phyloP scores from a whole-genome alignment of 2,888 invertebrate species.

The Sesia bembeciformis region DNA sequence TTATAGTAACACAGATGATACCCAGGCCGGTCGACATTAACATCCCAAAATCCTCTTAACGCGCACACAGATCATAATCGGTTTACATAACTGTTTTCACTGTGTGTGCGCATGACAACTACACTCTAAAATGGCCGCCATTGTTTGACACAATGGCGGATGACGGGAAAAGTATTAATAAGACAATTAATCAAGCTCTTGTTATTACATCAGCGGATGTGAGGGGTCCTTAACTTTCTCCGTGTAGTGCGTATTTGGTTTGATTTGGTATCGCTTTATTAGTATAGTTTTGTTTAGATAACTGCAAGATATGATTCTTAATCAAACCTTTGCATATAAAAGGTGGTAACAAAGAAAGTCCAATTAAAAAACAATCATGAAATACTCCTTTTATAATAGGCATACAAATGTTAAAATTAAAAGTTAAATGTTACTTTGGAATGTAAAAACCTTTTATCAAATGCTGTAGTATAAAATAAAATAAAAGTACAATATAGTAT shows the following conservation, averaged over 20 bases:
- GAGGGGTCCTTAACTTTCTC: background rate
- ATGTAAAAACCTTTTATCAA: too few species aligned
- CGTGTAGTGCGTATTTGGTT: background rate
- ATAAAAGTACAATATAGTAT: too few species aligned
- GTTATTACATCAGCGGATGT: conserved; percentile 50
- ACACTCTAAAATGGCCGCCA: conserved; percentile 17
- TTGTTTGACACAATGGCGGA: conserved; percentile 23
- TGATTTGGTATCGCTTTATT: background rate
- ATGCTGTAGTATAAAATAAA: too few species aligned
- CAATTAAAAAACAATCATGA: too few species aligned
- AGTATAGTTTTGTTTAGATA: too few species aligned
- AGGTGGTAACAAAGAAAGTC: too few species aligned
- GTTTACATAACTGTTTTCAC: conserved; percentile 48
- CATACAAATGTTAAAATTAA: too few species aligned
- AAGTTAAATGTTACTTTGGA: too few species aligned
- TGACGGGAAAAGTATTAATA: conserved; percentile 22
- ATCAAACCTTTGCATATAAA: too few species aligned
- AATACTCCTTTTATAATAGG: too few species aligned
- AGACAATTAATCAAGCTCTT: conserved; percentile 35
- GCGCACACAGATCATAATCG: conserved; percentile 20
- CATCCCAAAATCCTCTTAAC: conserved; percentile 10
- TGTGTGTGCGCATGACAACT: conserved; percentile 22
- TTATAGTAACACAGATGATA: background rate
- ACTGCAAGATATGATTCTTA: too few species aligned
- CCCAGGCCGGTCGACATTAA: conserved; percentile 2